phyloP scores from a whole-genome alignment of 2,113 vertebrate genomes.

The Ardeotis arabs region DNA sequence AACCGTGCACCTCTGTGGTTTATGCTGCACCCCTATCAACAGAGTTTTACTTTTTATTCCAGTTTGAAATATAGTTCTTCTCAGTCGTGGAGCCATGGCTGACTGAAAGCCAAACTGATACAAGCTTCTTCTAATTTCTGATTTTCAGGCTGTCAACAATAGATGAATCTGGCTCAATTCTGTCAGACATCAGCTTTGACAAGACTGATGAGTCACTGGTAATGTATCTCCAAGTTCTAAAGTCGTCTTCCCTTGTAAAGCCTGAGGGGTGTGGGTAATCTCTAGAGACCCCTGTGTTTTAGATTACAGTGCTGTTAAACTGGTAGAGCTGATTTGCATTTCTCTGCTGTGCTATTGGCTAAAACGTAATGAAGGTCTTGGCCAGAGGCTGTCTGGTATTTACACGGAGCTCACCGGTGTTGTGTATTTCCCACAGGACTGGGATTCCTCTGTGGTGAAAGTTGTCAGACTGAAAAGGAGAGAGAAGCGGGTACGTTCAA shows the following conservation, averaged over 20 bases:
- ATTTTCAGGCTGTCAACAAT: slow-evolving; percentile 87
- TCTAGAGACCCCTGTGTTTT: background rate
- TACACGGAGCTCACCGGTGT: background rate
- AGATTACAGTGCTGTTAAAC: background rate
- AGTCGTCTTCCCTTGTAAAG: background rate
- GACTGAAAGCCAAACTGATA: background rate
- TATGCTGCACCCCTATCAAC: fast-evolving
- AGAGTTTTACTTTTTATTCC: background rate
- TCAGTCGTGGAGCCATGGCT: background rate
- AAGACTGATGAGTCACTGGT: slow-evolving; percentile 97
- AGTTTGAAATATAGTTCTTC: background rate
- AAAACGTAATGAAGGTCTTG: background rate
- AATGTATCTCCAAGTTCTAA: slow-evolving; percentile 59
- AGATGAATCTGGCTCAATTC: slow-evolving; percentile 94
- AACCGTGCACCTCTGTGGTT: background rate
- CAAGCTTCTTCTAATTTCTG: background rate
- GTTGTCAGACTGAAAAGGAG: slow-evolving; percentile 89
- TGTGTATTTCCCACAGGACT: slow-evolving; percentile 82
- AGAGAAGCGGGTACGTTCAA: slow-evolving; percentile 87
- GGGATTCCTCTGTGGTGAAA: slow-evolving; percentile 91
- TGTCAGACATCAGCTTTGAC: slow-evolving; percentile 99
- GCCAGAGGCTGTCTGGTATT: background rate
- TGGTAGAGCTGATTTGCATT: background rate
- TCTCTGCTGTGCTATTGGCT: background rate
- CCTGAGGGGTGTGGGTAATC: background rate